Evolutionary conservation across 1,140 invertebrate genomes (phyloP).

Genomic region (Eupeodes corollae): DNA sequence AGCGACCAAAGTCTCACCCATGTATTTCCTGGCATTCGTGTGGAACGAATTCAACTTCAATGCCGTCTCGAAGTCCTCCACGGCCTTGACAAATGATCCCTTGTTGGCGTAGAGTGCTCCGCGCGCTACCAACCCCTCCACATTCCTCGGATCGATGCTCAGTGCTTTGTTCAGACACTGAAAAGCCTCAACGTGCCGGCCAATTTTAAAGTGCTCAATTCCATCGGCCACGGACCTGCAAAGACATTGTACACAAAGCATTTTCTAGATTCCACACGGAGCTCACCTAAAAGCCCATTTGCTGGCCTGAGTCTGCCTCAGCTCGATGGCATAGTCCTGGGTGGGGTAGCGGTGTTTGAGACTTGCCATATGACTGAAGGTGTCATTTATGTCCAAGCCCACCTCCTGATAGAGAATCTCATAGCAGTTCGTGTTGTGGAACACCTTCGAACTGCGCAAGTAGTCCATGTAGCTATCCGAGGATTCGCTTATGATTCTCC

Average conservation of each 20-base stretch:
- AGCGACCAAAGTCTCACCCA: conserved; percentile 83
- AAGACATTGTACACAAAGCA: background rate
- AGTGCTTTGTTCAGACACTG: conserved; percentile 89
- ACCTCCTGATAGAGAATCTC: conserved; percentile 32
- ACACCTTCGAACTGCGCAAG: conserved; percentile 71
- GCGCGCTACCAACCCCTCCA: conserved; percentile 86
- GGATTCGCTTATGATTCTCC: conserved; percentile 43
- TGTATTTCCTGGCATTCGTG: conserved; percentile 88
- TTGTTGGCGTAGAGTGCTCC: conserved; percentile 90
- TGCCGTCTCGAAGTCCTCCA: conserved; percentile 88
- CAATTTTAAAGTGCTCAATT: conserved; percentile 85
- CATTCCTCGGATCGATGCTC: conserved; percentile 82
- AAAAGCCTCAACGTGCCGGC: conserved; percentile 83
- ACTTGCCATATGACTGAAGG: conserved; percentile 59
- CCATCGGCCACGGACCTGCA: conserved; percentile 76
- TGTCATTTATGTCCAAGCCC: conserved; percentile 27
- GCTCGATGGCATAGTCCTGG: conserved; percentile 67
- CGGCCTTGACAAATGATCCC: conserved; percentile 83
- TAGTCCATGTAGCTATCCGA: conserved; percentile 58
- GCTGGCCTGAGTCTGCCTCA: conserved; percentile 77
- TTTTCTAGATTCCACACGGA: background rate
- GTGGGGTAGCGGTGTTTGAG: conserved; percentile 61
- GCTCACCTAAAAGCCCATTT: conserved; percentile 71
- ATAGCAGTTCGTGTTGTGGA: conserved; percentile 83
- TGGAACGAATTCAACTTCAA: conserved; percentile 78